A percentile compares a stretch with the other conserved stretches of the same genome.
Conservation (phyloP, 2,888 invertebrate species). For the Pterobdella sp. region DNA sequence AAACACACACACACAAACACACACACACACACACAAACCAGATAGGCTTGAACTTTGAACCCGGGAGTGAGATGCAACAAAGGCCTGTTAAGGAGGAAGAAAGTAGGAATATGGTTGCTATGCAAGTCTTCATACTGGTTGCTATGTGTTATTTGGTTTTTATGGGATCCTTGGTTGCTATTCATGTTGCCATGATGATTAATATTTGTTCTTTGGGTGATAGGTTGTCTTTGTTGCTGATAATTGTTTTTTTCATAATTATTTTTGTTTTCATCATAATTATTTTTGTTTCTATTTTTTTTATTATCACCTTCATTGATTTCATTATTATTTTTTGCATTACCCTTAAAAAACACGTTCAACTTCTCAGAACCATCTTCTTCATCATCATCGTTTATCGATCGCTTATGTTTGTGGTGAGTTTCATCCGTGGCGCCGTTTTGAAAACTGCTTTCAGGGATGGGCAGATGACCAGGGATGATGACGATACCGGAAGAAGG, state of each 20-base stretch:
- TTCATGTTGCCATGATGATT: background rate
- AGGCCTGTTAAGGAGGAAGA: background rate
- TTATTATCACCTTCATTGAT: background rate
- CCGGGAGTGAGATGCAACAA: background rate
- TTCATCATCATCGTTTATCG: no score
- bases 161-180: no score
- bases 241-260: background rate
- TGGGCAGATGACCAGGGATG: background rate
- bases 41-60: background rate
- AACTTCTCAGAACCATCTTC: no score
- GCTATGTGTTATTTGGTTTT: no score
- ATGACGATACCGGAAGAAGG: slow-evolving; percentile 4
- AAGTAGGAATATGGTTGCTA: background rate
- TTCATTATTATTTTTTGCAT: background rate
- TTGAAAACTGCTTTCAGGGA: background rate
- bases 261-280: background rate
- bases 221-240: background rate
- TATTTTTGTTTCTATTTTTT: background rate
- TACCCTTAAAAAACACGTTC: no score
- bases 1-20: no score
- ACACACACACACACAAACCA: no score
- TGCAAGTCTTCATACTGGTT: background rate
- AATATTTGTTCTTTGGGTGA: background rate
- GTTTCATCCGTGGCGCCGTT: background rate
- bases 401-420: background rate